phyloP scores from a whole-genome alignment of 2,888 invertebrate species.

The Drosophila vallismaia region DNA sequence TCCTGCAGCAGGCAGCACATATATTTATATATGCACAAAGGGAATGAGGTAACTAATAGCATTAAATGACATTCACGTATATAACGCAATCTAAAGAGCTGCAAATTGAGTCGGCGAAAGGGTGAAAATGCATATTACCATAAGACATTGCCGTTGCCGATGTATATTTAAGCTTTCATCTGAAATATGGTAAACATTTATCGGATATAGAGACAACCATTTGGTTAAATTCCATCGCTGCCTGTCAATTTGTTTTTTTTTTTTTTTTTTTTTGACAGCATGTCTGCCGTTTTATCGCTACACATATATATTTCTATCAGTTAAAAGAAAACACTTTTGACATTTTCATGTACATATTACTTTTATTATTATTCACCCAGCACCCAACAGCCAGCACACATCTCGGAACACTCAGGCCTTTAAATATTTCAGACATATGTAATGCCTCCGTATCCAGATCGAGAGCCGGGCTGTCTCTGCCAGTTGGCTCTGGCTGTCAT shows the following conservation, averaged over 20 bases:
- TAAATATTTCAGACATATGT: constrained; percentile 40
- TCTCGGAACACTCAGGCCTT: constrained; percentile 14
- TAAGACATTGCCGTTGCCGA: background rate
- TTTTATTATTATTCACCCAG: constrained; percentile 12
- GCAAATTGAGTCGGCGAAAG: constrained; percentile 12
- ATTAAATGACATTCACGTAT: constrained; percentile 14
- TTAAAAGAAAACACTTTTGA: constrained; percentile 43
- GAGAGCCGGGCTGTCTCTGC: constrained; percentile 8
- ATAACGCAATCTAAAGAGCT: constrained; percentile 17
- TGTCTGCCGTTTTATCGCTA: constrained; percentile 26
- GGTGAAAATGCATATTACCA: constrained; percentile 2
- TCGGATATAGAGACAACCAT: too few relatives aligned
- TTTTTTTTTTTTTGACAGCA: constrained; percentile 22
- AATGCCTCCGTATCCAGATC: constrained; percentile 31
- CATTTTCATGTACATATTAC: constrained; percentile 51
- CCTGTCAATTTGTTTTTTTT: constrained; percentile 27
- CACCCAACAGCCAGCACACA: constrained; percentile 6
- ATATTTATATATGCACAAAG: constrained; percentile 14
- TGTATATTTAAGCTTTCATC: constrained; percentile 1
- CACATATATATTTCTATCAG: constrained; percentile 34
- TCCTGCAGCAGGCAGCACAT: background rate
- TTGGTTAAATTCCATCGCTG: constrained; percentile 14
- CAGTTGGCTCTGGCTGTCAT: constrained; percentile 36
- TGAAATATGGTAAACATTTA: background rate
- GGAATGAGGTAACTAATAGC: constrained; percentile 18